A percentile compares a stretch with the other conserved stretches of the same genome.
These are phyloP conservation scores for Neogale vison DNA, from an alignment of 2,113 vertebrate genomes.

Conservation along the genomic window DNA sequence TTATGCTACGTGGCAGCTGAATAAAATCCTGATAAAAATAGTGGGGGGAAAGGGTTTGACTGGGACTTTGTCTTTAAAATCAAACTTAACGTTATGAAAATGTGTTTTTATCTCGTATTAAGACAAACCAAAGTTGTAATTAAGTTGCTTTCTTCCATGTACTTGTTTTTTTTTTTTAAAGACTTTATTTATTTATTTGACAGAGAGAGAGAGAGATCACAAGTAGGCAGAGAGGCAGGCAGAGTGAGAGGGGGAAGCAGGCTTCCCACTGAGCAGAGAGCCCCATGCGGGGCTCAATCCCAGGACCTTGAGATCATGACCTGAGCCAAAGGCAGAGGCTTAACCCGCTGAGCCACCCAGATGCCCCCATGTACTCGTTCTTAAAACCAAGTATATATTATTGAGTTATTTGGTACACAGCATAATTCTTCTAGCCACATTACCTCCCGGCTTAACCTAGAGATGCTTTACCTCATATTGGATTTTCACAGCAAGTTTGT, in stretches of 20 bases:
- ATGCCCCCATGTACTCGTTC: neutral
- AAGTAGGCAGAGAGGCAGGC: no score
- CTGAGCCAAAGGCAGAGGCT: no score
- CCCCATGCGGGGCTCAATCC: no score
- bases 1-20: neutral
- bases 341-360: no score
- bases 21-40: slow-evolving; percentile 38
- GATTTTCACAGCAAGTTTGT: neutral
- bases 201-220: no score
- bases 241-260: no score
- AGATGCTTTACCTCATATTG: neutral
- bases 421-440: neutral
- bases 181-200: no score
- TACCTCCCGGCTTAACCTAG: neutral
- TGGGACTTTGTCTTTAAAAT: slow-evolving; percentile 51
- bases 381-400: neutral
- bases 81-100: slow-evolving; percentile 48
- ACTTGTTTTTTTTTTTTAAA: neutral
- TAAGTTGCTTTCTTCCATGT: neutral
- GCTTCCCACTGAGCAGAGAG: no score
- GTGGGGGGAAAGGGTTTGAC: neutral
- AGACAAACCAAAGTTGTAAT: slow-evolving; percentile 46
- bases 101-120: neutral
- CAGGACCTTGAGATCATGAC: no score
- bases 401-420: slow-evolving; percentile 4